Evolutionary conservation across 2,113 vertebrate species (phyloP).

Genomic region (Ochotona princeps): DNA sequence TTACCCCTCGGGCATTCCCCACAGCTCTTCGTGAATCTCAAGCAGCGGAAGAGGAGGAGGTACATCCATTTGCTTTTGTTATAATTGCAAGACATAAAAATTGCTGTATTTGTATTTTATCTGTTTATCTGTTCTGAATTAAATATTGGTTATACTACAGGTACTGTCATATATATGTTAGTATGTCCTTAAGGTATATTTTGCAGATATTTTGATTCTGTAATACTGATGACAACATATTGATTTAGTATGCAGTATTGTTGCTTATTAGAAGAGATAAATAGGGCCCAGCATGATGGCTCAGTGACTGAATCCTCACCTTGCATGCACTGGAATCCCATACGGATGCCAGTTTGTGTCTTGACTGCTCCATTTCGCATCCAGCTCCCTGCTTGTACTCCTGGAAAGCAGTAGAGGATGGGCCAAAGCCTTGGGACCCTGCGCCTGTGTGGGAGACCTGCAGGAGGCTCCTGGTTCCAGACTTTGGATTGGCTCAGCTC

Average conservation of each 20-base stretch:
- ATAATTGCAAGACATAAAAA: background rate
- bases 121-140: conserved; percentile 16
- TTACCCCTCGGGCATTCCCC: conserved; percentile 94
- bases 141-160: background rate
- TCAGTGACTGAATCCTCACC: no score
- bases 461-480: no score
- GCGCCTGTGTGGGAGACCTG: no score
- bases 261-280: conserved; percentile 26
- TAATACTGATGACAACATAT: background rate
- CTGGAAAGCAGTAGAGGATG: no score
- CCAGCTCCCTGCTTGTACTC: no score
- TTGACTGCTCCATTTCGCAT: no score
- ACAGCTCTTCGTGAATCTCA: conserved; percentile 94
- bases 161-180: background rate
- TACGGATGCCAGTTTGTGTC: no score
- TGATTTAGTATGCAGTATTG: background rate
- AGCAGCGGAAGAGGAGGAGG: conserved; percentile 93
- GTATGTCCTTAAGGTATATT: conserved; percentile 17
- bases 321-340: no score
- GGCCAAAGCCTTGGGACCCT: no score
- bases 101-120: background rate
- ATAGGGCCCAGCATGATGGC: no score
- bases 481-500: no score
- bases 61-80: conserved; percentile 69
- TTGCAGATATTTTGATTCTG: background rate